phyloP scores from a whole-genome alignment of 30 jellyfish, hydroid and myxozoan genomes.

The Aurelia sp. region DNA sequence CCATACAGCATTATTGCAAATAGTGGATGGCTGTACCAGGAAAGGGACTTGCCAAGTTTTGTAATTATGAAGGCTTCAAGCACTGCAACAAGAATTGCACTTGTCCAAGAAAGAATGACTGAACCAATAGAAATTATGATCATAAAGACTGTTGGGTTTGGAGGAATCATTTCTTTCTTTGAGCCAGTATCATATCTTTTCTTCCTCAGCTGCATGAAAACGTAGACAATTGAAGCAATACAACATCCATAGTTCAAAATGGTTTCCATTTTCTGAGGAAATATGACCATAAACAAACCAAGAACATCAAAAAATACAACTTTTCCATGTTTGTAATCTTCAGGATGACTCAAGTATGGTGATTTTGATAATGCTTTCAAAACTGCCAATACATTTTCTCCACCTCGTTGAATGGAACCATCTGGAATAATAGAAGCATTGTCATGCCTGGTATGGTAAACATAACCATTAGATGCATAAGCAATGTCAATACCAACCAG shows the following conservation, averaged over 20 bases:
- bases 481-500: constrained; percentile 95
- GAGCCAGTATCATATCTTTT: background rate
- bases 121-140: constrained; percentile 36
- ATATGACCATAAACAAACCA: constrained; percentile 75
- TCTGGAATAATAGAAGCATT: constrained; percentile 79
- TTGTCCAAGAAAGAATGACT: constrained; percentile 64
- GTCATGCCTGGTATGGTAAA: constrained; percentile 93
- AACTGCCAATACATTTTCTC: constrained; percentile 86
- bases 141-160: constrained; percentile 7
- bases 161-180: background rate
- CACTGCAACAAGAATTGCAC: constrained; percentile 57
- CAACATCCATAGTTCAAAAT: constrained; percentile 31
- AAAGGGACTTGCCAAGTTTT: constrained; percentile 53
- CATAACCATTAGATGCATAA: constrained; percentile 91
- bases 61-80: constrained; percentile 59
- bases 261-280: constrained; percentile 66
- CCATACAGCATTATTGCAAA: constrained; percentile 84
- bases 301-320: constrained; percentile 84
- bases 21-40: constrained; percentile 89
- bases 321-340: constrained; percentile 73
- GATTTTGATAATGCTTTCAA: constrained; percentile 72
- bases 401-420: constrained; percentile 92
- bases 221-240: constrained; percentile 31
- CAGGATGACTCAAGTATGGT: constrained; percentile 65
- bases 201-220: constrained; percentile 9